Conservation (phyloP, 2,797 vertebrate species). For the Acanthornis magna region DNA sequence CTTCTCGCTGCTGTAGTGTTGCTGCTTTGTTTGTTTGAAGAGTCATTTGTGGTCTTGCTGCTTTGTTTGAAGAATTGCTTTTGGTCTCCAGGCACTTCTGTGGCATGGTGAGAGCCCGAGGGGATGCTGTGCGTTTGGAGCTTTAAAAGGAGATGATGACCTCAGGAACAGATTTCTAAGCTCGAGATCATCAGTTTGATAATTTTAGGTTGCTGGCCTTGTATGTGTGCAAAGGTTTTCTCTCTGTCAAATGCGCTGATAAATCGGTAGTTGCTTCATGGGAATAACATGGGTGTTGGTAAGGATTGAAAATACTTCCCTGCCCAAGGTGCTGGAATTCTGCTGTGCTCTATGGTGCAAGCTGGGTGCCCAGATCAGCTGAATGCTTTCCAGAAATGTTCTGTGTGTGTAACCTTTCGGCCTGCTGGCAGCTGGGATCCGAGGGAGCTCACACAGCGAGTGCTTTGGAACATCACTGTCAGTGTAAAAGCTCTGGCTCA, state of each 20-base stretch:
- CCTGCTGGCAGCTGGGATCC: not conserved
- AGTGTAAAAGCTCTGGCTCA: not conserved
- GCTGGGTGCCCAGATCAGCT: not conserved
- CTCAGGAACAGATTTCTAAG: not conserved
- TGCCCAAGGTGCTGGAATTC: not conserved
- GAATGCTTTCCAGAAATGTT: not conserved
- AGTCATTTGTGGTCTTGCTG: not conserved
- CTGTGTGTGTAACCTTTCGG: fast-evolving
- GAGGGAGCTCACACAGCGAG: not conserved
- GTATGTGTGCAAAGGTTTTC: not conserved
- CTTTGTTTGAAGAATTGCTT: not conserved
- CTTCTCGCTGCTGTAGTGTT: not conserved
- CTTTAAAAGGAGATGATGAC: not conserved
- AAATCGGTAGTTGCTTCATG: not conserved
- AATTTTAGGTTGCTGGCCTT: not conserved
- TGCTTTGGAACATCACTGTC: not conserved
- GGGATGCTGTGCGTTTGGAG: not conserved
- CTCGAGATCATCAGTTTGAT: not conserved
- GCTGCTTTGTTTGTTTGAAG: not conserved
- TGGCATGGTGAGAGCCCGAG: not conserved
- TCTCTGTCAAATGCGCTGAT: not conserved
- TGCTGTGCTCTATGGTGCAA: fast-evolving
- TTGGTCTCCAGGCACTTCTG: not conserved
- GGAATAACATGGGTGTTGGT: not conserved
- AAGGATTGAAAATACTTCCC: not conserved